phyloP scores from a whole-genome alignment of 2,888 invertebrate genomes.

The Caenorhabditis parvicauda region DNA sequence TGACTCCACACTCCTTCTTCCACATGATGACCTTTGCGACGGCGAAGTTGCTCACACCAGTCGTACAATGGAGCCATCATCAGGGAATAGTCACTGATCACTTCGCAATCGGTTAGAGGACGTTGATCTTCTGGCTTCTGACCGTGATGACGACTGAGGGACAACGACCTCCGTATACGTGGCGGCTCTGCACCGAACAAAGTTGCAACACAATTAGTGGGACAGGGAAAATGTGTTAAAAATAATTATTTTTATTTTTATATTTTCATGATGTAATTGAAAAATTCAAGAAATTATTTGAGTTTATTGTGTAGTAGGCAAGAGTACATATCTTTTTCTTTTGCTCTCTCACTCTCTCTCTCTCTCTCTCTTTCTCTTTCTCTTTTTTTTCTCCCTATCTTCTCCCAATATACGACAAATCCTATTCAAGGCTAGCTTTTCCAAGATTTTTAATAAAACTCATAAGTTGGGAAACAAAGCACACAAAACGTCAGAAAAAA shows the following conservation, averaged over 20 bases:
- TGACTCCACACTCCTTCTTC: slow-evolving; percentile 35
- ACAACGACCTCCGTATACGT: slow-evolving; percentile 19
- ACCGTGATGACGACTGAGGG: slow-evolving; percentile 18
- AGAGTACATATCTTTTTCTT: too few relatives aligned
- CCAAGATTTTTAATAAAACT: too few relatives aligned
- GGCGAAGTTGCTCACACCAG: slow-evolving; percentile 50
- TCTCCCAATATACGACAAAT: too few relatives aligned
- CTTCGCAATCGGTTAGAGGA: slow-evolving; percentile 22
- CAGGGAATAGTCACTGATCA: slow-evolving; percentile 48
- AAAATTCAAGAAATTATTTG: too few relatives aligned
- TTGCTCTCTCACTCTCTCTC: too few relatives aligned
- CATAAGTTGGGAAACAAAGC: too few relatives aligned
- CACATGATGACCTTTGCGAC: slow-evolving; percentile 23
- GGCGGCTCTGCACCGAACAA: slow-evolving; percentile 3
- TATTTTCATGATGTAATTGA: neutral
- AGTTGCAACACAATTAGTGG: too few relatives aligned
- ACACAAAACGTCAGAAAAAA: too few relatives aligned
- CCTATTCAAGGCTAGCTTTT: too few relatives aligned
- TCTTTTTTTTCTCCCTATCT: too few relatives aligned
- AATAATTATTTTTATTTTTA: neutral
- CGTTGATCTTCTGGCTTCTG: neutral
- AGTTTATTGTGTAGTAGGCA: too few relatives aligned
- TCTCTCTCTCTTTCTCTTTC: too few relatives aligned
- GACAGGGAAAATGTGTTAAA: neutral
- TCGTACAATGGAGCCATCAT: slow-evolving; percentile 59